Evolutionary conservation across 2,797 vertebrate genomes (phyloP).

Genomic region (Meda fulgida): DNA sequence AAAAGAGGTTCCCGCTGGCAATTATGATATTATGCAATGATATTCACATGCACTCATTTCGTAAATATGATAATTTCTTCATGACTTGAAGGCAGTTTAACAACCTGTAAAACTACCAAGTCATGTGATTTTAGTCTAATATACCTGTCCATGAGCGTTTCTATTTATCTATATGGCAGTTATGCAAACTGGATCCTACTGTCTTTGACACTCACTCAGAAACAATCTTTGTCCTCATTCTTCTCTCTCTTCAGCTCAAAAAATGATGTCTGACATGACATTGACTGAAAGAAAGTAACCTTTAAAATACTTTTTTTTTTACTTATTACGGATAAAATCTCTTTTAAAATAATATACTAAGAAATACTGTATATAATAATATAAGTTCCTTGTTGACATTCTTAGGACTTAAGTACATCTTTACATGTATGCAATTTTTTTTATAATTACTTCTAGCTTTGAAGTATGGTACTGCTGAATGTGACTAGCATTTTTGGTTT

Average conservation of each 20-base stretch:
- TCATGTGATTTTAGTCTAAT: not conserved
- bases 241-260: not conserved
- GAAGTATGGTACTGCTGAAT: not conserved
- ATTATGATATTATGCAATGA: slow-evolving; percentile 4
- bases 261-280: not conserved
- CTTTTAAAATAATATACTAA: not conserved
- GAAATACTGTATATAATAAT: not conserved
- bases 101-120: slow-evolving; percentile 7
- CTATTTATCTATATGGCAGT: not conserved
- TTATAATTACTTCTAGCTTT: not conserved
- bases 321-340: not conserved
- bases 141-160: not conserved
- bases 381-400: not conserved
- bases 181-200: not conserved
- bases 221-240: not conserved
- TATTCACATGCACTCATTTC: not conserved
- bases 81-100: slow-evolving; percentile 18
- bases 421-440: not conserved
- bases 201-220: not conserved
- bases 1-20: not conserved
- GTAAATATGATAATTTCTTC: not conserved
- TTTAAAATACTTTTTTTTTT: not conserved
- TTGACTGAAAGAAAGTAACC: not conserved
- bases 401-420: not conserved
- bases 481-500: not conserved